Percentiles rank a stretch among this genome's conserved stretches.
Conservation (phyloP, 2,113 vertebrate genomes). For the Burhinus bistriatus region DNA sequence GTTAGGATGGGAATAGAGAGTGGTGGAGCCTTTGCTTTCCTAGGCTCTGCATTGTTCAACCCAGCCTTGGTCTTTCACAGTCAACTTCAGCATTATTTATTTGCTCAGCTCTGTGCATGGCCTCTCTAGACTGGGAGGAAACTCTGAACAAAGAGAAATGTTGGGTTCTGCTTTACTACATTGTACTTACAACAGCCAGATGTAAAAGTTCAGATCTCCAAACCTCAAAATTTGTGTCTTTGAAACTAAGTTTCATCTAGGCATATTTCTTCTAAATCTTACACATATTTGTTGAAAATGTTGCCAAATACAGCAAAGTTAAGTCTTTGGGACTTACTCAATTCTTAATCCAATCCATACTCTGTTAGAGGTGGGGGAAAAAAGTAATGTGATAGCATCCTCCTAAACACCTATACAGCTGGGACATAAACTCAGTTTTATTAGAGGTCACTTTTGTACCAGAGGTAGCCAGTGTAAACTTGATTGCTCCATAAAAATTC, state of each 20-base stretch:
- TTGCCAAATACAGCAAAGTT: not conserved
- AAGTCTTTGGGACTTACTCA: not conserved
- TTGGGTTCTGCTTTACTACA: not conserved
- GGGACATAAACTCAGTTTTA: slow-evolving; percentile 9
- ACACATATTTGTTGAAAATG: not conserved
- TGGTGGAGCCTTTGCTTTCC: not conserved
- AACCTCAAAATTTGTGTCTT: not conserved
- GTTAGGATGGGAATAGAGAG: not conserved
- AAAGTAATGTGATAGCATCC: not conserved
- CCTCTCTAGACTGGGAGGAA: accelerated
- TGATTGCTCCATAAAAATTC: not conserved
- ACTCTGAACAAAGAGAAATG: not conserved
- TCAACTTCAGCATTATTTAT: not conserved
- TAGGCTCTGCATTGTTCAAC: not conserved
- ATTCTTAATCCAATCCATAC: not conserved
- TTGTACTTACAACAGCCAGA: not conserved
- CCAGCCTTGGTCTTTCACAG: not conserved
- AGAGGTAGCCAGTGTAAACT: not conserved
- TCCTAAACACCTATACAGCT: not conserved
- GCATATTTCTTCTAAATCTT: not conserved
- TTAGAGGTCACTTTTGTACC: not conserved
- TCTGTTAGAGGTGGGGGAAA: not conserved
- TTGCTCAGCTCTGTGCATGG: not conserved
- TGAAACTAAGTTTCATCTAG: not conserved
- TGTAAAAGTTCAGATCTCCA: not conserved